phyloP scores from a whole-genome alignment of 2,113 vertebrate genomes.

The Actenoides lindsayi region DNA sequence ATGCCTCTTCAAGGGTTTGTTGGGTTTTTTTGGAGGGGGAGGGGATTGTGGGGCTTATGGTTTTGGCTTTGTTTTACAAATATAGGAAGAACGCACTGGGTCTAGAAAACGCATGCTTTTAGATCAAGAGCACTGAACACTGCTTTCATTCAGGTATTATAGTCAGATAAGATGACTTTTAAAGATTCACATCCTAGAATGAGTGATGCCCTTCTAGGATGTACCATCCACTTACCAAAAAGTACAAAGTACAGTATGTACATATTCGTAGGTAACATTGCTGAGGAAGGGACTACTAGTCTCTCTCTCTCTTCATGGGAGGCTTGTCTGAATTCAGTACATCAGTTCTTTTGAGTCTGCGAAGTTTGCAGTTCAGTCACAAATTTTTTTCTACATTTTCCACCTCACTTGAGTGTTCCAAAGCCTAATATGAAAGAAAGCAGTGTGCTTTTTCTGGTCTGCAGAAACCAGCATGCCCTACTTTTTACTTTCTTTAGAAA shows the following conservation, averaged over 20 bases:
- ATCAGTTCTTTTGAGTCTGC: conserved; percentile 9
- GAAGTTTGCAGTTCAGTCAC: not conserved
- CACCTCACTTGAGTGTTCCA: conserved; percentile 30
- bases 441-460: conserved; percentile 24
- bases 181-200: not conserved
- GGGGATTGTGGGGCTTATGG: not conserved
- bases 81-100: accelerated
- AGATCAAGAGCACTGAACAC: not conserved
- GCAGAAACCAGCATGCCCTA: conserved; percentile 30
- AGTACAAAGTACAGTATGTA: conserved; percentile 55
- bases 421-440: not conserved
- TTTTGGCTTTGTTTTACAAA: not conserved
- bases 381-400: conserved; percentile 7
- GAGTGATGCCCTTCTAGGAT: conserved; percentile 30
- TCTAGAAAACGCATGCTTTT: not conserved
- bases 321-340: conserved; percentile 65
- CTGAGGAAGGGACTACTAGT: conserved; percentile 67
- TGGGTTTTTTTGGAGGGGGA: too few relatives aligned
- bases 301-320: conserved; percentile 23
- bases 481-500: conserved; percentile 24
- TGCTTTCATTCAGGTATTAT: not conserved
- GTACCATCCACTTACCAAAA: conserved; percentile 4
- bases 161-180: conserved; percentile 34
- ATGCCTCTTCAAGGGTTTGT: not conserved
- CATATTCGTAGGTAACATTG: conserved; percentile 20